These are phyloP conservation scores for Hyles lineata DNA, from an alignment of 2,888 invertebrate species.

Conservation along the genomic window DNA sequence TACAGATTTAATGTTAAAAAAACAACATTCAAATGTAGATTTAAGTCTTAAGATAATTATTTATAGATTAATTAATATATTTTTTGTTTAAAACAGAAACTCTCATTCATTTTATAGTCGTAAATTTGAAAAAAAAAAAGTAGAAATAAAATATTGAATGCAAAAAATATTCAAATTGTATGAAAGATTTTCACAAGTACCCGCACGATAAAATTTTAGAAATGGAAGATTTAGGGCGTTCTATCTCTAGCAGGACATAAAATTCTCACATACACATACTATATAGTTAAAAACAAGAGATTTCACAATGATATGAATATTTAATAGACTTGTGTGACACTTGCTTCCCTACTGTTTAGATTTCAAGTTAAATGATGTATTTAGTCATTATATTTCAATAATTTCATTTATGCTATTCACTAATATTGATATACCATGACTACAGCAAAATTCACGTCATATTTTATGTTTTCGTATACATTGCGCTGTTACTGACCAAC, in stretches of 20 bases:
- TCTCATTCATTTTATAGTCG: background rate
- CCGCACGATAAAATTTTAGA: constrained; percentile 5
- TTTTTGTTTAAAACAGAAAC: background rate
- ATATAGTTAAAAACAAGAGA: constrained; percentile 15
- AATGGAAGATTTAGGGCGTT: constrained; percentile 11
- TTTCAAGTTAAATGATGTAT: background rate
- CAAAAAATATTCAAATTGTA: background rate
- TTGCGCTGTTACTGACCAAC: background rate
- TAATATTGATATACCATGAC: no score
- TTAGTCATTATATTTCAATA: background rate
- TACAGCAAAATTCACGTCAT: background rate
- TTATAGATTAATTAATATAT: background rate
- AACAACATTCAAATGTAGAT: background rate
- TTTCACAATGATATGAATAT: constrained; percentile 22
- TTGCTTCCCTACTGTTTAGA: background rate
- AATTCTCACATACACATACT: constrained; percentile 19
- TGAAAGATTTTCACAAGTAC: background rate
- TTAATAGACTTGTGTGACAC: background rate
- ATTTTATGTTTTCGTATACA: background rate
- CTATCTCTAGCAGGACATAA: constrained; percentile 6
- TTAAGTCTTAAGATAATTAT: background rate
- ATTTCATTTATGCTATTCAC: no score
- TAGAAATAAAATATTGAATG: background rate
- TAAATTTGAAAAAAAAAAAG: background rate
- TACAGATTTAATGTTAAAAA: background rate